Conservation (phyloP, 2,888 invertebrate genomes). For the Pheosia gnoma region DNA sequence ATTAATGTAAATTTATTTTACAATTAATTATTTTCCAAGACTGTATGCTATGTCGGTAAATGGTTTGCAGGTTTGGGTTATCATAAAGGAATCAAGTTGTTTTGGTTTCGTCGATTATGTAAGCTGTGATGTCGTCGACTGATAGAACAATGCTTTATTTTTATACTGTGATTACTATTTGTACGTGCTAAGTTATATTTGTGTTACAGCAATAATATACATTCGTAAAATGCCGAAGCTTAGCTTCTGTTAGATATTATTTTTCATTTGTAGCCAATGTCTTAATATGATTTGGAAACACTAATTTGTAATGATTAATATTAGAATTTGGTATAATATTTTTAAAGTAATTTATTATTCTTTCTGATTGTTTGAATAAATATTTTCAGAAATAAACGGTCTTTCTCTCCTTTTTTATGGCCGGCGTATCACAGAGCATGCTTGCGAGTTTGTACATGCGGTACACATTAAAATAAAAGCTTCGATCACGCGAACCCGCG, state of each 20-base stretch:
- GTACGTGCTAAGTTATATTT: conserved; percentile 68
- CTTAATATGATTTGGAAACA: conserved; percentile 40
- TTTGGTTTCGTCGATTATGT: conserved; percentile 70
- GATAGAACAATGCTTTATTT: conserved; percentile 81
- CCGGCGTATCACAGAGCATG: too few relatives aligned
- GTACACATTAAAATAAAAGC: too few relatives aligned
- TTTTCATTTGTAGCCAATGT: conserved; percentile 55
- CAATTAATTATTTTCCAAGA: conserved; percentile 29
- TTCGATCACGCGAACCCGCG: too few relatives aligned
- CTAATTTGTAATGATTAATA: conserved; percentile 49
- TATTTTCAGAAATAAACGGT: conserved; percentile 53
- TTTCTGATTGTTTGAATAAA: conserved; percentile 75
- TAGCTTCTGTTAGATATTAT: conserved; percentile 64
- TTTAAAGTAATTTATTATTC: conserved; percentile 71
- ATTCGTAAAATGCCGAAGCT: conserved; percentile 58
- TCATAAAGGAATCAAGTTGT: conserved; percentile 52
- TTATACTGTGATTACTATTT: conserved; percentile 81
- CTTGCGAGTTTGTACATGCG: too few relatives aligned
- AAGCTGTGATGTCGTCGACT: conserved; percentile 80
- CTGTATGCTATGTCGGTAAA: conserved; percentile 32
- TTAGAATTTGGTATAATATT: conserved; percentile 62
- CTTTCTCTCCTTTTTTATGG: conserved; percentile 13
- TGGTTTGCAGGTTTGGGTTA: conserved; percentile 44
- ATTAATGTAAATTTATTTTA: conserved; percentile 28
- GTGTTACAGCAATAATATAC: conserved; percentile 61